Conservation (phyloP, 1,140 invertebrate species). For the Drosophila melanica region DNA sequence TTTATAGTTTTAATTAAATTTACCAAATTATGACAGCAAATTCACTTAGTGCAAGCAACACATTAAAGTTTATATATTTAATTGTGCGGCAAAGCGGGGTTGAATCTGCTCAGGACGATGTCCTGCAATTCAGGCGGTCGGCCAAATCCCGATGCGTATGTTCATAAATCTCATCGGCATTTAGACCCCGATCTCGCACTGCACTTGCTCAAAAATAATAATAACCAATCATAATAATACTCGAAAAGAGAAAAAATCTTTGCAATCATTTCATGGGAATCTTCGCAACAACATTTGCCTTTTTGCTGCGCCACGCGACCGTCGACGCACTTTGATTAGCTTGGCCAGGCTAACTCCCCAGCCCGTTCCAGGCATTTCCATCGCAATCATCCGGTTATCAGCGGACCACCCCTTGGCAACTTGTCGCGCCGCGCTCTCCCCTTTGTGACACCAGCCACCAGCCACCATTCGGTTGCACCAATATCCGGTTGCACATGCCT, state of each 20-base stretch:
- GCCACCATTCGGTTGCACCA: conserved; percentile 45
- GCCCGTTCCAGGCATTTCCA: conserved; percentile 32
- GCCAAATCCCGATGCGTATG: conserved; percentile 51
- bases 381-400: conserved; percentile 35
- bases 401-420: conserved; percentile 21
- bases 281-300: conserved; percentile 36
- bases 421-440: background rate
- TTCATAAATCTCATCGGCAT: conserved; percentile 65
- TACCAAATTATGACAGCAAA: conserved; percentile 70
- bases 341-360: background rate
- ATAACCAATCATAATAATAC: conserved; percentile 77
- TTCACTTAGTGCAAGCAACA: conserved; percentile 41
- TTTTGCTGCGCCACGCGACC: conserved; percentile 62
- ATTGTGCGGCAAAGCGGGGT: conserved; percentile 28
- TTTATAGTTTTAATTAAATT: conserved; percentile 81
- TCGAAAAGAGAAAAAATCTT: conserved; percentile 60
- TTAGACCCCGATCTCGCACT: conserved; percentile 43
- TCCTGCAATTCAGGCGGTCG: background rate
- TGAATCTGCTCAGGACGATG: too few species aligned
- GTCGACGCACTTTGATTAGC: conserved; percentile 73
- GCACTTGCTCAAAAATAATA: conserved; percentile 74
- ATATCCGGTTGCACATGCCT: conserved; percentile 63
- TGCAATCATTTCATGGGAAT: conserved; percentile 71
- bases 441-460: conserved; percentile 22
- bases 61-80: conserved; percentile 59